phyloP scores from a whole-genome alignment of 2,797 vertebrate genomes.

The Remorina albescens region DNA sequence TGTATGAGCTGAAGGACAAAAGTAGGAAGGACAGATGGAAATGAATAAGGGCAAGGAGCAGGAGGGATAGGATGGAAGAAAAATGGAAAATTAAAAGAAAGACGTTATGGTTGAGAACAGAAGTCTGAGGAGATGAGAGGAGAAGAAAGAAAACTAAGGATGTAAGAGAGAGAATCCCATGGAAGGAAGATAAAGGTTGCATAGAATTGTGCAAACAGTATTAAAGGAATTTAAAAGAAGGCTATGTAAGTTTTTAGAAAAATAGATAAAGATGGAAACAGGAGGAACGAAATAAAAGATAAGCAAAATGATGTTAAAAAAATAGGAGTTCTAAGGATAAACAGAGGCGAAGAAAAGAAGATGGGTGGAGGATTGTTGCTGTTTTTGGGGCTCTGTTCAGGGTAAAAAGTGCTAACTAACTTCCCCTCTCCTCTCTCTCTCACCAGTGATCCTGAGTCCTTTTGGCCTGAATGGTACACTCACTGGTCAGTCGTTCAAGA shows the following conservation, averaged over 20 bases:
- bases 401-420: background rate
- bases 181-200: background rate
- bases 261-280: background rate
- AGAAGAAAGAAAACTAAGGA: background rate
- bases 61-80: background rate
- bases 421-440: slow-evolving; percentile 2
- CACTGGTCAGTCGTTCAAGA: slow-evolving; percentile 98
- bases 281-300: too few species aligned
- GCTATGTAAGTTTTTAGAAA: background rate
- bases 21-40: background rate
- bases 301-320: background rate
- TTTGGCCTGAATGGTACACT: slow-evolving; percentile 97
- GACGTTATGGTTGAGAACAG: background rate
- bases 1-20: background rate
- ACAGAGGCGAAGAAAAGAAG: background rate
- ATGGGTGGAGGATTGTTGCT: background rate
- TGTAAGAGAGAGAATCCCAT: background rate
- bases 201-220: background rate
- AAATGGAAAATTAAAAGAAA: background rate
- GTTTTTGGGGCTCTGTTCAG: background rate
- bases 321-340: background rate
- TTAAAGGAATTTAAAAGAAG: background rate
- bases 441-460: slow-evolving; percentile 95
- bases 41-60: background rate
- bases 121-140: background rate